A percentile compares a stretch with the other conserved stretches of the same genome.
Conservation (phyloP, 2,113 vertebrate species). For the Noturus placidus region DNA sequence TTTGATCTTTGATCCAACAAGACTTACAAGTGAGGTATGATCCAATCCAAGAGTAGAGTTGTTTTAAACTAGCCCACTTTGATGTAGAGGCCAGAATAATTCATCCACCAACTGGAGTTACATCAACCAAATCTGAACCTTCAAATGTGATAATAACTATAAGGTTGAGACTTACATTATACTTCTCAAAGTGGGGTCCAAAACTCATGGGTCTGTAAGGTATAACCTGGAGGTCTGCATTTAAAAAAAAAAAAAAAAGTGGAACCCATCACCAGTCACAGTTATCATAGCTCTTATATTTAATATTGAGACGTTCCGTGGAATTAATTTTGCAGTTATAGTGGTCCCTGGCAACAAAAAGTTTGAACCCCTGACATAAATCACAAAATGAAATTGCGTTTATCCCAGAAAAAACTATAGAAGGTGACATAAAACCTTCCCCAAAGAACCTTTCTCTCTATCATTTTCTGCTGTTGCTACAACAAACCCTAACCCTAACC, state of each 20-base stretch:
- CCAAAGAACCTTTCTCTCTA: neutral
- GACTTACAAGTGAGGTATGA: neutral
- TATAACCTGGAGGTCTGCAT: neutral
- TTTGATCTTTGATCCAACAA: neutral
- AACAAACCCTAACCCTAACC: neutral
- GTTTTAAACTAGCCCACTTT: neutral
- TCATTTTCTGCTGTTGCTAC: neutral
- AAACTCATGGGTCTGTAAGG: neutral
- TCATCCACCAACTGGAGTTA: neutral
- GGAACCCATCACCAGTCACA: neutral
- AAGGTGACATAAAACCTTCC: neutral
- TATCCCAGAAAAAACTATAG: neutral
- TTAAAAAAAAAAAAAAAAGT: neutral
- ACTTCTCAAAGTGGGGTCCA: neutral
- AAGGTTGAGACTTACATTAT: too few species aligned
- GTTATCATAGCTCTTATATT: neutral
- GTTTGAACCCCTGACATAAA: neutral
- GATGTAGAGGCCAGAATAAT: neutral
- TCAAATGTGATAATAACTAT: too few species aligned
- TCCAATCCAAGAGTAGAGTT: neutral
- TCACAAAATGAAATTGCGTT: neutral
- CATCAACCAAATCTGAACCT: too few species aligned
- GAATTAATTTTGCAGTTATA: neutral
- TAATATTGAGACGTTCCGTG: neutral
- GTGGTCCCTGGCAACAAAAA: neutral